Percentiles rank a stretch among this genome's conserved stretches.
phyloP scores from a whole-genome alignment of 2,888 invertebrate genomes.

The Artemia sinica region DNA sequence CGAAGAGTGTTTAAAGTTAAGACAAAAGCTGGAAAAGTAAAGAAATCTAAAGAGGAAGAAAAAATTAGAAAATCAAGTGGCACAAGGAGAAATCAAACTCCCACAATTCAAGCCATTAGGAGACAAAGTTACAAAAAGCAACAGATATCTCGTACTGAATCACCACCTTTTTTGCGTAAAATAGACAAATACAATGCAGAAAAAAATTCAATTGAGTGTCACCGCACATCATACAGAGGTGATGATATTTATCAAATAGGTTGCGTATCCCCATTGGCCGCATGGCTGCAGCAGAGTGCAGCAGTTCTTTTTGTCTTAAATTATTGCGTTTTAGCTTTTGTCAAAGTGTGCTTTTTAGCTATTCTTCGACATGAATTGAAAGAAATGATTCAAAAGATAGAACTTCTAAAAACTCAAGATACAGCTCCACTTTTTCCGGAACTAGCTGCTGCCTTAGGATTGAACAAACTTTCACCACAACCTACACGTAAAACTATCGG shows the following conservation, averaged over 20 bases:
- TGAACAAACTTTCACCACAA: constrained; percentile 21
- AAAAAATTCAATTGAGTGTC: too few species aligned
- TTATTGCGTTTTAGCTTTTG: constrained; percentile 71
- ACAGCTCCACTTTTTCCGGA: constrained; percentile 28
- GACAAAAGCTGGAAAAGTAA: background rate
- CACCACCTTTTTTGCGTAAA: too few species aligned
- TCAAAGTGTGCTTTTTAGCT: constrained; percentile 71
- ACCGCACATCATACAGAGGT: constrained; percentile 23
- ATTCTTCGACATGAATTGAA: constrained; percentile 69
- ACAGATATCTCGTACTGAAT: too few species aligned
- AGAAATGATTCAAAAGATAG: constrained; percentile 80
- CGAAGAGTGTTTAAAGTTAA: background rate
- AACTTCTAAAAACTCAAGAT: constrained; percentile 52
- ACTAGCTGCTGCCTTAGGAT: constrained; percentile 23
- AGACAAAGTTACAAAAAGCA: too few species aligned
- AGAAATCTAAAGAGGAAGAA: too few species aligned
- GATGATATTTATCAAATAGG: constrained; percentile 38
- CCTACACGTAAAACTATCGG: background rate
- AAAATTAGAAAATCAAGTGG: too few species aligned
- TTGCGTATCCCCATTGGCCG: constrained; percentile 52
- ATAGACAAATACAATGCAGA: too few species aligned
- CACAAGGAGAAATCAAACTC: too few species aligned
- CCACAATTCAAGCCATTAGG: too few species aligned
- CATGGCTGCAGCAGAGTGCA: constrained; percentile 59
- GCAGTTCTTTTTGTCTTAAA: constrained; percentile 57